Percentiles rank a stretch among this genome's conserved stretches.
phyloP scores from a whole-genome alignment of 1,140 invertebrate species.

The Temnothorax nylanderi region DNA sequence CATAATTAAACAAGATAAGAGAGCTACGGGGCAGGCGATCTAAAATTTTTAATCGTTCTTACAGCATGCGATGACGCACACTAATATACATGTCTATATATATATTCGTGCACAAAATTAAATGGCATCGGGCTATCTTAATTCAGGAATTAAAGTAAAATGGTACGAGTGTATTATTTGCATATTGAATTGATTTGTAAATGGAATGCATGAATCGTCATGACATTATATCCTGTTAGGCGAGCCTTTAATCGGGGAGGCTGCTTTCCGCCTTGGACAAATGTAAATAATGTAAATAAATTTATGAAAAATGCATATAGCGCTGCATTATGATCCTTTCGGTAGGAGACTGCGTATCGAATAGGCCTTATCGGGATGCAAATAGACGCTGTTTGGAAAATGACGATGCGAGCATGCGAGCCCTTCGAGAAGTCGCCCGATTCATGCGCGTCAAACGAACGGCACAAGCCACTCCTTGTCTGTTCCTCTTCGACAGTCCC shows the following conservation, averaged over 20 bases:
- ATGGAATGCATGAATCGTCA: not conserved
- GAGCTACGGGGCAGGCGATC: not conserved
- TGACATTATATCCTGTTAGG: not conserved
- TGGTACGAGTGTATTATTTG: not conserved
- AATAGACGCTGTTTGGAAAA: conserved; percentile 60
- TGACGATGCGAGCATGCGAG: conserved; percentile 40
- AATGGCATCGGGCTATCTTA: not conserved
- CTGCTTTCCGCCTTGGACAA: not conserved
- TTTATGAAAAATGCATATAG: conserved; percentile 30
- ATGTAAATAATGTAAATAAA: no score
- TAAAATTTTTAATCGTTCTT: conserved; percentile 32
- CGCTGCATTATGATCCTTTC: conserved; percentile 11
- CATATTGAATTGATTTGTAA: not conserved
- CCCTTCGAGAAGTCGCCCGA: conserved; percentile 54
- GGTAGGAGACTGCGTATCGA: conserved; percentile 28
- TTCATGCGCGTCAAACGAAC: conserved; percentile 57
- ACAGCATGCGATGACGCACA: not conserved
- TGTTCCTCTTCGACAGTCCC: conserved; percentile 59
- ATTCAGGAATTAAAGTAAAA: not conserved
- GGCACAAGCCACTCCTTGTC: conserved; percentile 71
- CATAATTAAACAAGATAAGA: conserved; percentile 59
- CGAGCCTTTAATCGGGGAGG: not conserved
- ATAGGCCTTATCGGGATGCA: conserved; percentile 59
- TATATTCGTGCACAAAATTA: not conserved
- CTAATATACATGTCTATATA: not conserved